Percentiles rank a stretch among this genome's conserved stretches.
Evolutionary conservation across 1,140 invertebrate species (phyloP).

Genomic region (Lucilia sericata): DNA sequence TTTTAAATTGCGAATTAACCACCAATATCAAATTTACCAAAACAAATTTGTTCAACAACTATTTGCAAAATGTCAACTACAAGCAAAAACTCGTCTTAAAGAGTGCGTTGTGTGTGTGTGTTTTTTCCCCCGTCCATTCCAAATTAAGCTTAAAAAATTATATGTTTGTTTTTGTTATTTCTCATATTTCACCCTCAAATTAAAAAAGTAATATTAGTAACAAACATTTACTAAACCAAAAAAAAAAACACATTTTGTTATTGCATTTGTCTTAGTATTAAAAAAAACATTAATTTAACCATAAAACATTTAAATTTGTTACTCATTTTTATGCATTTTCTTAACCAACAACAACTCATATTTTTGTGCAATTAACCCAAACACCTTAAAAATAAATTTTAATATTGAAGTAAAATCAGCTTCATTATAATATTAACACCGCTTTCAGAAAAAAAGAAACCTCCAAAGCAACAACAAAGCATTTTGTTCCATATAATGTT

Average conservation of each 20-base stretch:
- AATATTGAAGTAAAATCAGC: not conserved
- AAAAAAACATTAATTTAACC: not conserved
- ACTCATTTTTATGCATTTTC: not conserved
- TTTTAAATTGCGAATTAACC: slow-evolving; percentile 54
- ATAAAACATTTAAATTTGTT: not conserved
- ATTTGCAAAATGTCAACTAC: not conserved
- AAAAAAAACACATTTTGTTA: not conserved
- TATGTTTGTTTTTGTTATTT: too few species aligned
- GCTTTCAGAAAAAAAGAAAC: not conserved
- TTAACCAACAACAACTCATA: not conserved
- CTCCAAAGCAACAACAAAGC: too few species aligned
- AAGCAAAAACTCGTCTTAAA: not conserved
- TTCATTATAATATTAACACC: not conserved
- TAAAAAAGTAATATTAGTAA: too few species aligned
- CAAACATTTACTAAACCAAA: not conserved
- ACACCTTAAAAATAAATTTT: not conserved
- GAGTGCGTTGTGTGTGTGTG: slow-evolving; percentile 12
- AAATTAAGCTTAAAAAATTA: not conserved
- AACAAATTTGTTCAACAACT: slow-evolving; percentile 12
- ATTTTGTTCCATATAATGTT: not conserved
- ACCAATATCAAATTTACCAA: slow-evolving; percentile 42
- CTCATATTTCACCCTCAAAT: too few species aligned
- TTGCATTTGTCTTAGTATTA: not conserved
- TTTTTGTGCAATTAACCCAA: not conserved
- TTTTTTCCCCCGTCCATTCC: not conserved